Base-by-base conservation (phyloP, 2,113 vertebrate genomes). In the Paramormyrops kingsleyae region DNA sequence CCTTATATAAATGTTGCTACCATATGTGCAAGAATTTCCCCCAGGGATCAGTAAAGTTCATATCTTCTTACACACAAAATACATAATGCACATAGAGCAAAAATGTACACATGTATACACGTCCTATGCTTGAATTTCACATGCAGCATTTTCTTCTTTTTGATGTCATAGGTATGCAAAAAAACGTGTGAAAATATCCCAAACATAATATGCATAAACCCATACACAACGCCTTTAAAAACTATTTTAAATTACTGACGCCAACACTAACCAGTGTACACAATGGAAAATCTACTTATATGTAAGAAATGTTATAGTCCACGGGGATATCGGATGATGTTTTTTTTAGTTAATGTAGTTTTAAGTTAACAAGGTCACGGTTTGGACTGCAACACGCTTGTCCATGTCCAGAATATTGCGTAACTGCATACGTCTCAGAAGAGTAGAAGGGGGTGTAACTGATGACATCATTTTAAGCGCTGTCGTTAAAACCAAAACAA, bases 401-500 rank as follows among this genome's bases (percentile, higher is more conserved):
- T 80, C 74, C 10, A 5, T 80, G 74, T 7, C 74, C 74, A 80
- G 35, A 80, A 80, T 42, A 80, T 80, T 80, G 74, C 74, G 74
- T 80, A 35, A 39, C 74, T 80, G 74, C 74, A 42, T 42, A 80
- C 74, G 74, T 80, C 74, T 39, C 35, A 39, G 4, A 35, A 42
- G 35, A 80, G 35, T 5, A 12, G 74, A 19, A 80, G 35, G 74
- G 74, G 83, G 44, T n/a, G 21, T 44, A n/a, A 84, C 39, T 46
- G 44, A 47, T 84, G 83, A 84, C 83, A 46, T 84, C 83, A 84
- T 84, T 84, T 84, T 24, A 80, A 80, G 74, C 74, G 74, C 70
- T 77, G 70, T 39, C n/a, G 35, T 77, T 77, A 39, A 39, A 77
- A 39, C 31, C 70, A 19, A 80, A 80, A 42, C 35, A 42, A 42